A percentile compares a stretch with the other conserved stretches of the same genome.
phyloP scores from a whole-genome alignment of 2,888 invertebrate species.

The Spodoptera littoralis region DNA sequence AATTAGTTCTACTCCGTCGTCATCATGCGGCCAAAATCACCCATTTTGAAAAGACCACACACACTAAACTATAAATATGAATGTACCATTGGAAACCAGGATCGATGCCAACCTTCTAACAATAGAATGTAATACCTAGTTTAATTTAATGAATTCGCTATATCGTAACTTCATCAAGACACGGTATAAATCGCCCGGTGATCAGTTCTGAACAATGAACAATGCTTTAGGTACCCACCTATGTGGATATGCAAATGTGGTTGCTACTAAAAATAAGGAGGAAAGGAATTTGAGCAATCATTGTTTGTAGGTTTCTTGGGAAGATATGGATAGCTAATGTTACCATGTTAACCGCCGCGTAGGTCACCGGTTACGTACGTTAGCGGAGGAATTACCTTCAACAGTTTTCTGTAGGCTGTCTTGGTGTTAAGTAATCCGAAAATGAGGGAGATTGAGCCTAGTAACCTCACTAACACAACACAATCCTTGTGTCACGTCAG shows the following conservation, averaged over 20 bases:
- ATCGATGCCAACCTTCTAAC: constrained; percentile 29
- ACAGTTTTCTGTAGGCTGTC: too few species aligned
- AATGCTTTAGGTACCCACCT: constrained; percentile 29
- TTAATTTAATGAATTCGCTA: constrained; percentile 24
- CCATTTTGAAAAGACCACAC: constrained; percentile 25
- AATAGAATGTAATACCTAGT: too few species aligned
- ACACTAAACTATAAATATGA: neutral
- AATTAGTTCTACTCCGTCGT: too few species aligned
- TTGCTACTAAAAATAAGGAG: constrained; percentile 12
- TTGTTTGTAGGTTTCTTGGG: constrained; percentile 10
- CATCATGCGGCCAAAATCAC: too few species aligned
- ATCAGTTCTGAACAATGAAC: constrained; percentile 47
- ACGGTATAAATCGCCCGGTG: constrained; percentile 42
- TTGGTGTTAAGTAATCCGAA: too few species aligned
- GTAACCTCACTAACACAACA: too few species aligned
- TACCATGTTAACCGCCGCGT: too few species aligned
- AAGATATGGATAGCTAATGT: neutral
- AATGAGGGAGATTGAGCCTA: too few species aligned
- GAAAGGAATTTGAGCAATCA: constrained; percentile 6
- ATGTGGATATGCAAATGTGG: constrained; percentile 19
- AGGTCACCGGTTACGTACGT: too few species aligned
- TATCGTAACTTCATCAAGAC: constrained; percentile 41
- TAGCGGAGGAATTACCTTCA: too few species aligned
- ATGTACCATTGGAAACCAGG: constrained; percentile 17
- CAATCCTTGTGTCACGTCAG: too few species aligned